These are phyloP conservation scores for Laspeyria flexula DNA, from an alignment of 2,888 invertebrate genomes.

Conservation along the genomic window DNA sequence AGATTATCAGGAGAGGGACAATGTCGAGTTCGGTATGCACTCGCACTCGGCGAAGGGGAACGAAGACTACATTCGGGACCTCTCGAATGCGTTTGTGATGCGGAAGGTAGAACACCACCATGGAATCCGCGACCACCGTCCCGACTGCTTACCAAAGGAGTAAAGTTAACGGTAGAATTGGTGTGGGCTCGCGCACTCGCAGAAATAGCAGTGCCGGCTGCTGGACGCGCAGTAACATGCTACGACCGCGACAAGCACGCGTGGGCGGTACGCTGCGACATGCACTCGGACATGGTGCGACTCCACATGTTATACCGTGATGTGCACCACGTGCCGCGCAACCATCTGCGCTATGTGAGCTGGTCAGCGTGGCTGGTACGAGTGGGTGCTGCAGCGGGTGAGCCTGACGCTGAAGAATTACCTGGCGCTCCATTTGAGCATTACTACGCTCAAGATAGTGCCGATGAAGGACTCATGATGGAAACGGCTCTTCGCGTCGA, in stretches of 20 bases:
- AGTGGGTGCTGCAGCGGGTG: constrained; percentile 81
- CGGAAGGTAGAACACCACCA: constrained; percentile 89
- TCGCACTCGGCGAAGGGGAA: constrained; percentile 89
- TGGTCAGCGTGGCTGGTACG: constrained; percentile 90
- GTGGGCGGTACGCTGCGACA: constrained; percentile 92
- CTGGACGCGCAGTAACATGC: constrained; percentile 87
- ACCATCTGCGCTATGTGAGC: constrained; percentile 89
- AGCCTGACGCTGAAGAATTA: constrained; percentile 88
- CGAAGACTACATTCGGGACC: constrained; percentile 89
- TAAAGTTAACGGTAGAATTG: constrained; percentile 91
- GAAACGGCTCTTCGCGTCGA: constrained; percentile 91
- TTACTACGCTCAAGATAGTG: constrained; percentile 92
- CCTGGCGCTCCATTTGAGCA: constrained; percentile 91
- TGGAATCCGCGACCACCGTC: constrained; percentile 89
- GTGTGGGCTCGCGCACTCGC: constrained; percentile 89
- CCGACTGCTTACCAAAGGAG: constrained; percentile 87
- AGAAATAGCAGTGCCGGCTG: constrained; percentile 83
- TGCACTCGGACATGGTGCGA: constrained; percentile 91
- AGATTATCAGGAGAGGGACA: constrained; percentile 93
- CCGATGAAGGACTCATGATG: constrained; percentile 93
- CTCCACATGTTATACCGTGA: constrained; percentile 91
- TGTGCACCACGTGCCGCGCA: constrained; percentile 91
- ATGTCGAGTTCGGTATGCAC: constrained; percentile 90
- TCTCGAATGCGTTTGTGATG: constrained; percentile 89
- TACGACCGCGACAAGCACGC: constrained; percentile 93